Evolutionary conservation across 2,888 invertebrate species (phyloP).

Genomic region (Heliconius aoede): DNA sequence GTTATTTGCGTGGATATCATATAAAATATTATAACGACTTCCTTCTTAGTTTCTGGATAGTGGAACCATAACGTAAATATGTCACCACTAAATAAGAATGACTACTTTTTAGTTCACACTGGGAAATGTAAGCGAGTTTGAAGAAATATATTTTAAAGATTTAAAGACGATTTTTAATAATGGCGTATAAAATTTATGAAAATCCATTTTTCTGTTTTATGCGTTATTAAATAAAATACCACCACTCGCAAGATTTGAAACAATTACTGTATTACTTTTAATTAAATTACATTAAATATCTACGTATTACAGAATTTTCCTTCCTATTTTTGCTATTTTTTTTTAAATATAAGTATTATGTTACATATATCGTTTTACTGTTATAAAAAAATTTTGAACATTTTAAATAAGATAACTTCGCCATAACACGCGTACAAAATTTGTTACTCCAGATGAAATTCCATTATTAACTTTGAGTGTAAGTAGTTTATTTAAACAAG

Average conservation of each 20-base stretch:
- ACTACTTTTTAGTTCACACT: background rate
- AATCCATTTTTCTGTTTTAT: background rate
- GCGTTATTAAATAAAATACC: background rate
- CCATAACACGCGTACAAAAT: conserved; percentile 37
- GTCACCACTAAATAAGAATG: conserved; percentile 13
- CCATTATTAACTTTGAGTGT: conserved; percentile 36
- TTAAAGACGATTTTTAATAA: too few species aligned
- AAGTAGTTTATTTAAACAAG: conserved; percentile 47
- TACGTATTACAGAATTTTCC: background rate
- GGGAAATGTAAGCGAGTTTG: background rate
- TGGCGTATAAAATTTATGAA: background rate
- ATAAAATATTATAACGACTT: conserved; percentile 60
- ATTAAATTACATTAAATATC: background rate
- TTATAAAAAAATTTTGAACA: background rate
- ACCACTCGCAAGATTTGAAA: background rate
- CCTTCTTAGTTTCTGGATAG: conserved; percentile 46
- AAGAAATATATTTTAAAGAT: too few species aligned
- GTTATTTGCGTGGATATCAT: conserved; percentile 56
- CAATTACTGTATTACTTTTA: background rate
- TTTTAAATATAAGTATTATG: too few species aligned
- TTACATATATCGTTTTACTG: too few species aligned
- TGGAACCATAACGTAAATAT: background rate
- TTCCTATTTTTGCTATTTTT: too few species aligned
- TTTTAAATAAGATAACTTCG: background rate
- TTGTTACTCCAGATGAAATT: conserved; percentile 39